Conservation (phyloP, 2,797 vertebrate genomes). For the Karalla daura region DNA sequence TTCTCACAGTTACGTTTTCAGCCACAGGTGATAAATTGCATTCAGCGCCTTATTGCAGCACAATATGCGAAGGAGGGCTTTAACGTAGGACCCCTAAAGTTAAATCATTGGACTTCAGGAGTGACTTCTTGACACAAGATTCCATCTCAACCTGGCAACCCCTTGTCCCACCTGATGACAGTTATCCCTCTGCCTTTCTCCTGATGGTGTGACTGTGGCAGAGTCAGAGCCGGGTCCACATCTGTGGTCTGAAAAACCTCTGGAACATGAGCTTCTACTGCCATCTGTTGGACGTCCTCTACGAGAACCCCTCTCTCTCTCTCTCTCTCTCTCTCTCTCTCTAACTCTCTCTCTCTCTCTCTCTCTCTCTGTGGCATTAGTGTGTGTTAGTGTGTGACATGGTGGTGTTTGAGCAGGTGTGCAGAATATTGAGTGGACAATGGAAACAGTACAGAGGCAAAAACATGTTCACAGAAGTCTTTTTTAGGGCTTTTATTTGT, state of each 20-base stretch:
- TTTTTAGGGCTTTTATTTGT: conserved; percentile 41
- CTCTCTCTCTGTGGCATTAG: too few species aligned
- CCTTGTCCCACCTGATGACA: conserved; percentile 3
- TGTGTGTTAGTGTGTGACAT: conserved; percentile 5
- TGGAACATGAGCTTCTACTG: conserved; percentile 55
- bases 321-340: too few species aligned
- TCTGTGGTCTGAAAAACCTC: not conserved
- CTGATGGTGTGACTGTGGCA: conserved; percentile 12
- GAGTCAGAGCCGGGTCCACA: too few species aligned
- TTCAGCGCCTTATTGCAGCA: conserved; percentile 13
- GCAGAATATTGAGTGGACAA: not conserved
- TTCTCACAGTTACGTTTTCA: conserved; percentile 8
- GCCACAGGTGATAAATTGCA: conserved; percentile 1
- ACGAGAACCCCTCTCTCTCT: not conserved
- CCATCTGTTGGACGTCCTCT: conserved; percentile 65
- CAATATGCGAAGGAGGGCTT: not conserved
- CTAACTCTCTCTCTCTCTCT: too few species aligned
- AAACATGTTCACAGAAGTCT: not conserved
- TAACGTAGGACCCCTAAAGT: too few species aligned
- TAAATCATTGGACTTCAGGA: conserved; percentile 2
- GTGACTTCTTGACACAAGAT: not conserved
- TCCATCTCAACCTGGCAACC: conserved; percentile 12
- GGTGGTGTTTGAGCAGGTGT: not conserved
- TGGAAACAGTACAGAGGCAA: too few species aligned
- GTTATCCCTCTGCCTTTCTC: conserved; percentile 18